Evolutionary conservation across 2,113 vertebrate species (phyloP), one percentile per base, ranked within the genome.

Genomic region (Rutilus rutilus): DNA sequence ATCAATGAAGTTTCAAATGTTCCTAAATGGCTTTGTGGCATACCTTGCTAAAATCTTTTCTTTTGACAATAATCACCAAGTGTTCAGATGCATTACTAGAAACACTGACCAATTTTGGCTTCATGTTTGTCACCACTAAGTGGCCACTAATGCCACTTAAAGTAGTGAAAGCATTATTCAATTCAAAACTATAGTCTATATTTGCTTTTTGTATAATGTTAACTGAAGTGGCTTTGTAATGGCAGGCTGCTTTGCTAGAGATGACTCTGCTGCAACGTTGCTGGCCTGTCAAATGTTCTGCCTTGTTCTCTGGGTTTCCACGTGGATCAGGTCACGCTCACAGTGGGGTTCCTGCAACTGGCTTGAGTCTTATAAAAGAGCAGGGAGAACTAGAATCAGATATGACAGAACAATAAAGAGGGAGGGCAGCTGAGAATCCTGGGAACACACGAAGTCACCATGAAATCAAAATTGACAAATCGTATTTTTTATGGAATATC

Each of bases 281-380:
- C 77, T 42, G 21, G 60, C 42, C 39, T 25, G 42, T 79, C 77
- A 42, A 33, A 79, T 79, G 60, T 50, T 81, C 79, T 45, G 79
- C n/a, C 14, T 42, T 67, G 60, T 81, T 81, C 39, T 81, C 39
- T 12, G 60, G 9, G 42, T 65, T 81, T 50, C 25, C 79, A 64
- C 25, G 10, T 50, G 78, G 60, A 65, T 81, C 39, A 47, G 78
- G 23, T 60, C 25, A 10, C 1, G 15, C 17, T 50, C 78, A 47
- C 78, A 64, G 59, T 7, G 8, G 57, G 78, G 36, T 27, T 80
- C 59, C 36, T 39, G 23, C 36, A 15, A 42, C 23, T 42, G 36
- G 78, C 60, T 65, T 17, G 60, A 65, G 78, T 42, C 76, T 54
- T 59, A 86, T 78, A 25, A 81, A 65, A 84, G 83, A 62, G 50